Evolutionary conservation across 2,888 invertebrate genomes (phyloP), one percentile per base, ranked within the genome.

Genomic region (Cenopis cana): DNA sequence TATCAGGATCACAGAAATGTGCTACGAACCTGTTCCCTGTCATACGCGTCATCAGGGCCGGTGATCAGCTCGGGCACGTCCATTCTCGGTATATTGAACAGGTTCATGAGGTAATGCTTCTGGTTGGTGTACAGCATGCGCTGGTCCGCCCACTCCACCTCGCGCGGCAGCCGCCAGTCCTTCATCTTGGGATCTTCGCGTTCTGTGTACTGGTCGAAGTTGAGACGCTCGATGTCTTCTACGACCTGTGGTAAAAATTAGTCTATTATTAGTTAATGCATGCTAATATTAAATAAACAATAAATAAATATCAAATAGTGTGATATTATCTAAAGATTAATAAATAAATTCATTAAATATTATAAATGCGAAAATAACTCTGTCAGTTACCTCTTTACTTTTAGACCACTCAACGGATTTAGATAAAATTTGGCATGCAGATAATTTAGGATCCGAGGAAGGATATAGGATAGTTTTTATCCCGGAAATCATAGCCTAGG

Each of bases 151-250:
- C 95, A 96, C 11, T 95, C 95, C 76, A 94, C 86, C 78, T 96
- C 95, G 14, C 89, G 66, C 70, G 87, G 81, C 0, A 95, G 89
- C 3, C 94, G 91, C 98, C 98, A 98, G 89, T 98, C 98, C 79
- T 94, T 91, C 94, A 97, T 91, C 89, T 97, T 97, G 4, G 94
- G 91, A 66, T 96, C 95, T 76, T 96, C 95, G 36, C 95, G 92
- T 17, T 91, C 86, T 0, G 93, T 93, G 79, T 93, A 94, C 74
- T 89, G 84, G 29, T 95, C 95, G 80, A 97, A 96, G 87, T 96
- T 94, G 52, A 98, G 93, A 46, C 96, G 94, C 89, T 98, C 98
- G 56, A 99, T 96, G 87, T 98, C 98, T 85, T 98, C 98, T 0
- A 98, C 95, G 0, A 93, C 93, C 93, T 93, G 55, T 24, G 38